phyloP scores from a whole-genome alignment of 2,113 vertebrate species.

The Nymphicus hollandicus region DNA sequence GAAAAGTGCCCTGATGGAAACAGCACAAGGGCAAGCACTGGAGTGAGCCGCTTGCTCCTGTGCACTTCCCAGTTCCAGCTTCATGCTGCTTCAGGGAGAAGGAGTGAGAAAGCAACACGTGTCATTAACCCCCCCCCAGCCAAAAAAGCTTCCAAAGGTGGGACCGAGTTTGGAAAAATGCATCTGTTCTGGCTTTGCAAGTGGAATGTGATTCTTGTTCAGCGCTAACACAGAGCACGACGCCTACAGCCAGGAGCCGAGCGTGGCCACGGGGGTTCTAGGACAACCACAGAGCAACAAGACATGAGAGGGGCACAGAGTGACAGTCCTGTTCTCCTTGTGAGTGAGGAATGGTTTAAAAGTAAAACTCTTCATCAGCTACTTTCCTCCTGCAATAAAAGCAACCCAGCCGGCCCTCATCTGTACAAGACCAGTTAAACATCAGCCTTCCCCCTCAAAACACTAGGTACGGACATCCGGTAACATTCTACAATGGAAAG shows the following conservation, averaged over 20 bases:
- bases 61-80: constrained; percentile 32
- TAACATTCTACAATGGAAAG: constrained; percentile 79
- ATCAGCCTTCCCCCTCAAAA: constrained; percentile 73
- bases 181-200: constrained; percentile 55
- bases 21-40: neutral
- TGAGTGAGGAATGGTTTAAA: constrained; percentile 65
- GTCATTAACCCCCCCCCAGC: neutral
- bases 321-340: constrained; percentile 58
- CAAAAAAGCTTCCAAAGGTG: neutral
- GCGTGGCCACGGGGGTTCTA: constrained; percentile 41
- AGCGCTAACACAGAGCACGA: constrained; percentile 6
- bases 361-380: constrained; percentile 70
- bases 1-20: neutral
- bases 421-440: constrained; percentile 55
- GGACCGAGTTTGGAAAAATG: constrained; percentile 11
- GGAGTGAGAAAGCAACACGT: constrained; percentile 22
- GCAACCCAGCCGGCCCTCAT: constrained; percentile 50
- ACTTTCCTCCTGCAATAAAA: constrained; percentile 63
- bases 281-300: constrained; percentile 62
- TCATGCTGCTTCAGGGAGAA: constrained; percentile 15
- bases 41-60: neutral
- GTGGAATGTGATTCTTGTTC: constrained; percentile 60
- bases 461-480: constrained; percentile 72
- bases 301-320: constrained; percentile 48
- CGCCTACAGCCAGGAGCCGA: constrained; percentile 25